Percentiles rank a stretch among this genome's conserved stretches.
These are phyloP conservation scores for Peromyscus polionotus DNA, from an alignment of 2,113 vertebrate species.

Conservation along the genomic window DNA sequence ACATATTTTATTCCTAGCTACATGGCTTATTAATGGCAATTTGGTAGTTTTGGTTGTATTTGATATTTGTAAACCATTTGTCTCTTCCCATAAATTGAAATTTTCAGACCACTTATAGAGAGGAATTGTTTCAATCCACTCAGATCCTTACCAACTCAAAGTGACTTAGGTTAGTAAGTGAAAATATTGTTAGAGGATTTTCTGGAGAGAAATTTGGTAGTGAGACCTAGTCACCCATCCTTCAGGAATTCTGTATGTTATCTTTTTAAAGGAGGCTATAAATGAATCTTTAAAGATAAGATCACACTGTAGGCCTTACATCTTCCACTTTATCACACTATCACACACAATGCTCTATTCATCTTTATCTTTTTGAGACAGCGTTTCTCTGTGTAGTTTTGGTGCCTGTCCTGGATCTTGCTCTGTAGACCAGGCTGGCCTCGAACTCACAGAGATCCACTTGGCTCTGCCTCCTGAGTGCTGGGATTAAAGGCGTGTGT, in stretches of 20 bases:
- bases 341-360: accelerated
- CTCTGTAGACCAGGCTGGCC: too few relatives aligned
- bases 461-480: too few relatives aligned
- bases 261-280: not conserved
- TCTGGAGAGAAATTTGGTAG: not conserved
- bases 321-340: too few relatives aligned
- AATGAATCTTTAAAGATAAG: not conserved
- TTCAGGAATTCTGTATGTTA: not conserved
- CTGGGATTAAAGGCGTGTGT: too few relatives aligned
- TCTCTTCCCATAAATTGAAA: not conserved
- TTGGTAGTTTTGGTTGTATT: not conserved
- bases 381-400: too few relatives aligned
- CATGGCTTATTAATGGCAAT: not conserved
- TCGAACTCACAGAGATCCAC: too few relatives aligned
- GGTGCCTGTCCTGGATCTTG: too few relatives aligned
- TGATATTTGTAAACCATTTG: not conserved
- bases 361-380: not conserved
- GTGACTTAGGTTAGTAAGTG: not conserved
- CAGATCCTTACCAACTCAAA: not conserved
- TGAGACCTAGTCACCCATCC: not conserved
- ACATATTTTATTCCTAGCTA: not conserved
- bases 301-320: not conserved
- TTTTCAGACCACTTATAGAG: not conserved
- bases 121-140: not conserved
- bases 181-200: not conserved